Percentiles rank a stretch among this genome's conserved stretches.
These are phyloP conservation scores for Prionace glauca DNA, from an alignment of 2,797 vertebrate species.

Conservation along the genomic window DNA sequence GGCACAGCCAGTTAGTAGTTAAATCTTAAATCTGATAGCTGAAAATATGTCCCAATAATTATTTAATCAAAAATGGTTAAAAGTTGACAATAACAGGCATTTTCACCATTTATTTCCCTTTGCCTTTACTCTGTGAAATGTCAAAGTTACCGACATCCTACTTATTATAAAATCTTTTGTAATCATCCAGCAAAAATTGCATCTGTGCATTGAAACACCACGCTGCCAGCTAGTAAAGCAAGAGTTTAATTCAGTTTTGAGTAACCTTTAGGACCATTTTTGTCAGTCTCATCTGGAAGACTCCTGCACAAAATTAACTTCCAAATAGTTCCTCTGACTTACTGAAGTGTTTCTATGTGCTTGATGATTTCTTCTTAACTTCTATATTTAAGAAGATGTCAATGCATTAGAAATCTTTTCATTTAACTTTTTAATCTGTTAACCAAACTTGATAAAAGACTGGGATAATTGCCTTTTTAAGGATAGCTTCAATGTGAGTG, in stretches of 20 bases:
- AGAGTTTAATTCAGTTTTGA: background rate
- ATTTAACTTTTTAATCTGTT: background rate
- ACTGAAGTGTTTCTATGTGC: background rate
- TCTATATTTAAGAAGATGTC: background rate
- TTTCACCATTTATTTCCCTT: background rate
- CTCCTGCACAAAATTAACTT: background rate
- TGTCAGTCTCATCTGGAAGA: background rate
- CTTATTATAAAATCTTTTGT: background rate
- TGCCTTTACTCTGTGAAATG: background rate
- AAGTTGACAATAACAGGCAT: background rate
- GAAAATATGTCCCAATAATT: background rate
- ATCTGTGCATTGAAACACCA: background rate
- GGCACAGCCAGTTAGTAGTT: background rate
- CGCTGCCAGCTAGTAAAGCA: background rate
- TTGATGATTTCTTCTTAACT: background rate
- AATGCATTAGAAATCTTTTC: background rate
- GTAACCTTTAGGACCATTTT: background rate
- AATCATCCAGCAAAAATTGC: background rate
- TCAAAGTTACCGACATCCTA: background rate
- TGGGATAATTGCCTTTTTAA: background rate
- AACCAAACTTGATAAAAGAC: background rate
- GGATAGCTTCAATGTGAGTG: background rate
- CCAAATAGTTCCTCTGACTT: background rate
- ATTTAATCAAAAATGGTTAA: background rate
- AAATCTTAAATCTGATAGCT: background rate